Base-by-base conservation (phyloP, 2,888 invertebrate species). In the Masnerella sp. region DNA sequence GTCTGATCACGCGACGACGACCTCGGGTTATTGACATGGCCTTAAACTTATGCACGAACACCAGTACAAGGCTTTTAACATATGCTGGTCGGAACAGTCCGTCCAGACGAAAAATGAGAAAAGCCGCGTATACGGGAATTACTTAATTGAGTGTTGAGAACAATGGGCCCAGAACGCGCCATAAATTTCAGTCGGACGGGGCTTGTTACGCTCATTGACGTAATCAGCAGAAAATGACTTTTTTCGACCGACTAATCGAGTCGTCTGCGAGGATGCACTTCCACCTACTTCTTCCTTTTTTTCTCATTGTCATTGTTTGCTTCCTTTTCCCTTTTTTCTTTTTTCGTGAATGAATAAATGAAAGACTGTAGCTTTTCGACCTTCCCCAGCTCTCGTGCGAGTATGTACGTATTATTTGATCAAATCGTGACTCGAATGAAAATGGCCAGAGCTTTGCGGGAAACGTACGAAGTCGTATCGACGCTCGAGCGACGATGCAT, bases 21-120 rank as follows among this genome's bases (percentile, higher is more conserved):
- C 72, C 81, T 75, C 80, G 80, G 83, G 83, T 84, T 84, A 84
- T 82, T 83, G 83, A 84, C 84, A 80, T 81, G 73, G 65, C 74
- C 73, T 73, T 64, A 70, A 68, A 69, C 69, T 67, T 61, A 64
- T 54, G 42, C 73, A 40, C 67, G 52, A 45, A 67, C n/a, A 54
- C 72, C 32, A 28, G 14, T 14, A 28, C 45, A 49, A 14, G 12
- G 70, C 49, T 34, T 11, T 28, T 32, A 45, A 38, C 71, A 62
- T 58, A 64, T 68, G 71, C 70, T 47, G 75, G 68, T 69, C 71
- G 58, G 54, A 72, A 72, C 47, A 34, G 64, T 30, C 42, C 42
- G 58, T 8, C 43, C 61, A 52, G 71, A 47, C 73, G 56, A 67
- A 67, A 61, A 68, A 68, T 72, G 71, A 42, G 62, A 42, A 68